Percentiles rank a stretch among this genome's conserved stretches.
Evolutionary conservation across 1,140 invertebrate genomes (phyloP).

Genomic region (Penaeus vannamei): DNA sequence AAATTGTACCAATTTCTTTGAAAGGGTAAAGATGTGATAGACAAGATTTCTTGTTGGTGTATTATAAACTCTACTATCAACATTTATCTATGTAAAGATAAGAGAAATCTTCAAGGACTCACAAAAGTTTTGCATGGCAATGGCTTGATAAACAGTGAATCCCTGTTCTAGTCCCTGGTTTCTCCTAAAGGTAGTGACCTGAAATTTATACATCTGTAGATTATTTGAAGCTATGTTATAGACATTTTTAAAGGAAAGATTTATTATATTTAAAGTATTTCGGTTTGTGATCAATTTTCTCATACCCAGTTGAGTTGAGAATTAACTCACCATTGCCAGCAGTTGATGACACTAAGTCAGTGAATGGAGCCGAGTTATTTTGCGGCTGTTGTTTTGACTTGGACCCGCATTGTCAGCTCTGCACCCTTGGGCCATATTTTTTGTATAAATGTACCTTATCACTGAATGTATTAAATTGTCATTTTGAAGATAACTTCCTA

Average conservation of each 20-base stretch:
- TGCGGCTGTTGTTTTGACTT: constrained; percentile 35
- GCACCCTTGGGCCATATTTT: constrained; percentile 56
- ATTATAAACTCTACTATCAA: constrained; percentile 40
- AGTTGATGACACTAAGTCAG: constrained; percentile 26
- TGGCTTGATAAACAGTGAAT: constrained; percentile 36
- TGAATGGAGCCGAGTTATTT: constrained; percentile 44
- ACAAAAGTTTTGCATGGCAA: constrained; percentile 52
- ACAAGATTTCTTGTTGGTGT: constrained; percentile 42
- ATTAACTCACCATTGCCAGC: constrained; percentile 48
- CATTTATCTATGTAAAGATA: constrained; percentile 43
- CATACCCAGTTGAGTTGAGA: too few species aligned
- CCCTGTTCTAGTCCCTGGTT: constrained; percentile 33
- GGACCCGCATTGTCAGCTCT: constrained; percentile 41
- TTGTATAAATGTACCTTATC: constrained; percentile 66
- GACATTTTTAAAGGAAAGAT: constrained; percentile 6
- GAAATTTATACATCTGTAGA: too few species aligned
- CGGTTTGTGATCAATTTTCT: not conserved
- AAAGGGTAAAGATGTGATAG: constrained; percentile 40
- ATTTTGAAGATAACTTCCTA: constrained; percentile 51
- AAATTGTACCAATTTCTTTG: constrained; percentile 42
- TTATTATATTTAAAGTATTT: constrained; percentile 5
- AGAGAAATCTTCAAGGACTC: constrained; percentile 58
- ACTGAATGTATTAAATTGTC: constrained; percentile 65
- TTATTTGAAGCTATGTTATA: constrained; percentile 19
- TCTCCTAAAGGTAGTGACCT: too few species aligned